Evolutionary conservation across 2,888 invertebrate species (phyloP).

Genomic region (Andrena bucephala): DNA sequence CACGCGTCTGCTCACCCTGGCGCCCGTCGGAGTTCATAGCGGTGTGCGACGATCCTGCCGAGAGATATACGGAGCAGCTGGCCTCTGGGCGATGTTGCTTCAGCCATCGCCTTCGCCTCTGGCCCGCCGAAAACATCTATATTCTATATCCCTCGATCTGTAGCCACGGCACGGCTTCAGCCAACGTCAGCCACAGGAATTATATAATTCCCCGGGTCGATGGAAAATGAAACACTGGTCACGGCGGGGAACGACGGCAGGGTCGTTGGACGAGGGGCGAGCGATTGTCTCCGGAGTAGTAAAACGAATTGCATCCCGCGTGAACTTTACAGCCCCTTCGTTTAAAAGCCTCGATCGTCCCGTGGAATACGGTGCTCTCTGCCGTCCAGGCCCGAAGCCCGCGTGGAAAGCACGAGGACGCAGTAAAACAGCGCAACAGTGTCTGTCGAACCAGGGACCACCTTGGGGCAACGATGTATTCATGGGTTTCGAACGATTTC

Average conservation of each 20-base stretch:
- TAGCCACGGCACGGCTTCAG: neutral
- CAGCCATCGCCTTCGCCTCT: slow-evolving; percentile 34
- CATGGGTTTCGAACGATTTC: neutral
- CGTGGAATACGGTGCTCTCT: slow-evolving; percentile 14
- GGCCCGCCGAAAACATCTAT: slow-evolving; percentile 12
- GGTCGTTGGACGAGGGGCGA: slow-evolving; percentile 5
- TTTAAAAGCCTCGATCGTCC: neutral
- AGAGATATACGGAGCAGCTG: slow-evolving; percentile 80
- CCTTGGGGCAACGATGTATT: neutral
- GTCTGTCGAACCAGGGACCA: slow-evolving; percentile 7
- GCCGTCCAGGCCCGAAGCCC: neutral
- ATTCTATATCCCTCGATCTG: neutral
- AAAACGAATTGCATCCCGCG: slow-evolving; percentile 57
- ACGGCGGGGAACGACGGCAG: neutral
- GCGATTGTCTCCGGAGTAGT: slow-evolving; percentile 17
- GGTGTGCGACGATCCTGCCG: slow-evolving; percentile 76
- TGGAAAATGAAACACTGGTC: neutral
- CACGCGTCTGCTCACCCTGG: slow-evolving; percentile 58
- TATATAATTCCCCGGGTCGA: slow-evolving; percentile 7
- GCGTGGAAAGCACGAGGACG: slow-evolving; percentile 2
- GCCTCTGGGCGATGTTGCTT: slow-evolving; percentile 58
- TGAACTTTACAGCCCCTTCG: slow-evolving; percentile 49
- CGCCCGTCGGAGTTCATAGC: slow-evolving; percentile 45
- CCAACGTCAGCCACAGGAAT: neutral
- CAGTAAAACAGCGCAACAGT: slow-evolving; percentile 47